A percentile compares a stretch with the other conserved stretches of the same genome.
These are phyloP conservation scores for Myopa testacea DNA, from an alignment of 2,888 invertebrate species.

Conservation along the genomic window DNA sequence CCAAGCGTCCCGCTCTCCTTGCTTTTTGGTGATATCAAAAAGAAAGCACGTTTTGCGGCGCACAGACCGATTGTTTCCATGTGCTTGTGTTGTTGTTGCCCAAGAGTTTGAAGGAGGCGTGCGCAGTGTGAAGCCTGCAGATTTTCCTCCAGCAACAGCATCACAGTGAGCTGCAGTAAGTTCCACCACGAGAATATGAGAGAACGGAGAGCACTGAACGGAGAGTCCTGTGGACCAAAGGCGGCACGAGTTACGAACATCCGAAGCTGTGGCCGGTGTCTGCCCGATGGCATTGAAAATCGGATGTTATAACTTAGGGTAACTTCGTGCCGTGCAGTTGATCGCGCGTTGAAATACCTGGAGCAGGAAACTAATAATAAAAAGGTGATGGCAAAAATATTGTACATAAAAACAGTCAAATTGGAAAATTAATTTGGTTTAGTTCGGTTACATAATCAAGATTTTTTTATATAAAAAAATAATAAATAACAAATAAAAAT, in stretches of 20 bases:
- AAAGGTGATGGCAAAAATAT: not conserved
- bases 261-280: constrained; percentile 9
- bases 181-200: not conserved
- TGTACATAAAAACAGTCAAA: not conserved
- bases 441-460: not conserved
- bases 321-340: constrained; percentile 21
- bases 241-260: too few relatives aligned
- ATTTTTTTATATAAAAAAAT: not conserved
- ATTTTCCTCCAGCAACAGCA: constrained; percentile 51
- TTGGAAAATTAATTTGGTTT: not conserved
- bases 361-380: not conserved
- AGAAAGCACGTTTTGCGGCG: constrained; percentile 27
- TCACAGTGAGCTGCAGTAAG: not conserved
- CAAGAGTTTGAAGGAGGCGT: constrained; percentile 59
- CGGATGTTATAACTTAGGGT: constrained; percentile 5
- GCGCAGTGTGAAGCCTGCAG: constrained; percentile 50
- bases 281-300: not conserved
- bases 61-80: not conserved
- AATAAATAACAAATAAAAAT: not conserved
- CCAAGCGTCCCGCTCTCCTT: not conserved
- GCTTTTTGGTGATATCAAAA: not conserved
- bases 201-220: not conserved
- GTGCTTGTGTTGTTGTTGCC: not conserved
- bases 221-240: not conserved
- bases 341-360: constrained; percentile 1